A percentile compares a stretch with the other conserved stretches of the same genome.
These are phyloP conservation scores for Dinocampus coccinellae DNA, from an alignment of 2,888 invertebrate species.

Conservation along the genomic window DNA sequence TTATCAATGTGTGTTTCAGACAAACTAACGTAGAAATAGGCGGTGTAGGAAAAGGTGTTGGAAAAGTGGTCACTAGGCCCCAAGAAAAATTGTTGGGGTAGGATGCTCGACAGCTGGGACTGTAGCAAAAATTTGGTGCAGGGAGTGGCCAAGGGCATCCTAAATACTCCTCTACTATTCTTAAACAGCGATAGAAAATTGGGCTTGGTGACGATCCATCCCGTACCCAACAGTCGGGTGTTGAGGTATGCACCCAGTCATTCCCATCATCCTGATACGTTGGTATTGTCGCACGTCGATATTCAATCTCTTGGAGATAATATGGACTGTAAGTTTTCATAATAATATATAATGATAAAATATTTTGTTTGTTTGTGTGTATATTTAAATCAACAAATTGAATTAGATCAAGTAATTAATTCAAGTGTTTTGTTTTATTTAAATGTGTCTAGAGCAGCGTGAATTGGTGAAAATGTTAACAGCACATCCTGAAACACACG, in stretches of 20 bases:
- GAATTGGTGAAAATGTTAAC: conserved; percentile 66
- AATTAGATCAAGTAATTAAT: background rate
- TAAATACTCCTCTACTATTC: conserved; percentile 49
- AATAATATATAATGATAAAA: background rate
- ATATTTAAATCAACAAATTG: background rate
- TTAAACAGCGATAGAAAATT: conserved; percentile 59
- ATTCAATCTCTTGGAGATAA: conserved; percentile 64
- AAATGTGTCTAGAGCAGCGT: conserved; percentile 58
- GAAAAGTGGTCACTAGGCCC: conserved; percentile 54
- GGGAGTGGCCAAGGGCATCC: conserved; percentile 57
- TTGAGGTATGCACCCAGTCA: conserved; percentile 69
- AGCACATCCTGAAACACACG: conserved; percentile 66
- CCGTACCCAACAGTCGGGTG: conserved; percentile 67
- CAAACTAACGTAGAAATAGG: conserved; percentile 53
- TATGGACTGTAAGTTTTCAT: conserved; percentile 65
- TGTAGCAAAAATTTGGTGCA: conserved; percentile 65
- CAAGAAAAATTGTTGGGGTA: conserved; percentile 62
- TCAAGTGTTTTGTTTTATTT: conserved; percentile 21
- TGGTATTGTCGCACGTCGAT: conserved; percentile 63
- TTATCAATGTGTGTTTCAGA: conserved; percentile 2
- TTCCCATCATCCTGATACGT: conserved; percentile 64
- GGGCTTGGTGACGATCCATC: conserved; percentile 64
- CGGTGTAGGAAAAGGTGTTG: conserved; percentile 53
- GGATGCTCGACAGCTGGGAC: conserved; percentile 68
- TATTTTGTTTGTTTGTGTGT: background rate